Percentiles rank a stretch among this genome's conserved stretches.
Conservation (phyloP, 1,140 invertebrate genomes). For the Zophobas morio region DNA sequence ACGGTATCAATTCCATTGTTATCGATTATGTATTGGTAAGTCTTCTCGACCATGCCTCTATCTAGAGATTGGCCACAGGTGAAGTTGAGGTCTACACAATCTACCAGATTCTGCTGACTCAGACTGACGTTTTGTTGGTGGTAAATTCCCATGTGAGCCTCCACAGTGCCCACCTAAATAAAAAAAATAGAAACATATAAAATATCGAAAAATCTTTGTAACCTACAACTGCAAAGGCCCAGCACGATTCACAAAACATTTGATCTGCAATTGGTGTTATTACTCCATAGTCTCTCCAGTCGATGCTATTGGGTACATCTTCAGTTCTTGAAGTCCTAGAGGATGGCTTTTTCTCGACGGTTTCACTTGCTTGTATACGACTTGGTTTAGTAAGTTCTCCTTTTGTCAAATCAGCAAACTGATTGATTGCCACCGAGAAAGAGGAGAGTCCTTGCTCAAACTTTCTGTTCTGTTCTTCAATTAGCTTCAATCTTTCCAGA, state of each 20-base stretch:
- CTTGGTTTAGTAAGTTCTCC: too few species aligned
- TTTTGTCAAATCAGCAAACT: neutral
- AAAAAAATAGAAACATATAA: neutral
- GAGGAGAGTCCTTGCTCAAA: neutral
- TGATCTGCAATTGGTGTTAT: too few species aligned
- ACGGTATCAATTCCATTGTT: constrained; percentile 95
- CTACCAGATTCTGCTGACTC: constrained; percentile 97
- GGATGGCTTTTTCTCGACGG: too few species aligned
- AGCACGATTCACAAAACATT: too few species aligned
- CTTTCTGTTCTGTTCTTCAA: constrained; percentile 15
- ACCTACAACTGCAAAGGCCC: too few species aligned
- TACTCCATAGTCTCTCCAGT: too few species aligned
- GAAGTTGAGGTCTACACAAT: constrained; percentile 91
- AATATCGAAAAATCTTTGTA: too few species aligned
- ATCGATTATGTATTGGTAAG: constrained; percentile 92
- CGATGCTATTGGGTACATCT: too few species aligned
- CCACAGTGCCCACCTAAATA: constrained; percentile 17
- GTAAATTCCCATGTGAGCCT: constrained; percentile 30
- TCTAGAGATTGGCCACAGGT: constrained; percentile 91
- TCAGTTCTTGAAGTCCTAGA: too few species aligned
- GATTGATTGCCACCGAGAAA: neutral
- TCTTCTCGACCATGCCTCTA: constrained; percentile 95
- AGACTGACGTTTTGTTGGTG: constrained; percentile 67
- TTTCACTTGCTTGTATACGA: too few species aligned
- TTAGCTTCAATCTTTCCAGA: neutral